These are phyloP conservation scores for Bambusicola thoracicus DNA, from an alignment of 2,113 vertebrate species.

Conservation along the genomic window DNA sequence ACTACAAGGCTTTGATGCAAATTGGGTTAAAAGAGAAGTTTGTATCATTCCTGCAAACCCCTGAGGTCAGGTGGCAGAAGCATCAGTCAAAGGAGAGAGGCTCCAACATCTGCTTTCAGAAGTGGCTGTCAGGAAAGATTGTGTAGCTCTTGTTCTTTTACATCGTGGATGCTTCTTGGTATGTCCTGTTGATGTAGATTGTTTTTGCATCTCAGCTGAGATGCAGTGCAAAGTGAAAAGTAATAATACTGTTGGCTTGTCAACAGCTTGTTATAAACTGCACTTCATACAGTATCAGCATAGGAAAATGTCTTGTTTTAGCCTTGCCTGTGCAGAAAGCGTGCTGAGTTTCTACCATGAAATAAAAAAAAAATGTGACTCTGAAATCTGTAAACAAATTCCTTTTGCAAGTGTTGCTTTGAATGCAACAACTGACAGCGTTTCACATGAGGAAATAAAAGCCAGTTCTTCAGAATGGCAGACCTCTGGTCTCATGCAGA, in stretches of 20 bases:
- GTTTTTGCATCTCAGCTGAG: not conserved
- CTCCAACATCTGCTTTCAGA: not conserved
- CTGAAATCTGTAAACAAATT: not conserved
- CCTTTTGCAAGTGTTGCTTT: not conserved
- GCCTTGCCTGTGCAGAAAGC: not conserved
- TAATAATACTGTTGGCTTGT: not conserved
- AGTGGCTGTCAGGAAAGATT: not conserved
- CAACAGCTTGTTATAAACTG: not conserved
- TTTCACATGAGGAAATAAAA: not conserved
- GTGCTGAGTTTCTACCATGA: not conserved
- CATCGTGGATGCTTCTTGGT: not conserved
- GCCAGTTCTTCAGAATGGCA: not conserved
- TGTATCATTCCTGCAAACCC: not conserved
- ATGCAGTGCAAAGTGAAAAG: not conserved
- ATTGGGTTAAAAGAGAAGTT: not conserved
- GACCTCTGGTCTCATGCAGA: not conserved
- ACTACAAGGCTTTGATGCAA: not conserved
- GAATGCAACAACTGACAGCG: not conserved
- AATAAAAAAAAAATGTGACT: fast-evolving
- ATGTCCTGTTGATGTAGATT: not conserved
- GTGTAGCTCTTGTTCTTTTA: not conserved
- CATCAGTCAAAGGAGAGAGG: not conserved
- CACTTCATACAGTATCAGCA: not conserved
- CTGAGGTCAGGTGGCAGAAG: not conserved
- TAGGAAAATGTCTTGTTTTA: not conserved